A percentile compares a stretch with the other conserved stretches of the same genome.
phyloP scores from a whole-genome alignment of 2,888 invertebrate genomes.

The Cantharis rufa region DNA sequence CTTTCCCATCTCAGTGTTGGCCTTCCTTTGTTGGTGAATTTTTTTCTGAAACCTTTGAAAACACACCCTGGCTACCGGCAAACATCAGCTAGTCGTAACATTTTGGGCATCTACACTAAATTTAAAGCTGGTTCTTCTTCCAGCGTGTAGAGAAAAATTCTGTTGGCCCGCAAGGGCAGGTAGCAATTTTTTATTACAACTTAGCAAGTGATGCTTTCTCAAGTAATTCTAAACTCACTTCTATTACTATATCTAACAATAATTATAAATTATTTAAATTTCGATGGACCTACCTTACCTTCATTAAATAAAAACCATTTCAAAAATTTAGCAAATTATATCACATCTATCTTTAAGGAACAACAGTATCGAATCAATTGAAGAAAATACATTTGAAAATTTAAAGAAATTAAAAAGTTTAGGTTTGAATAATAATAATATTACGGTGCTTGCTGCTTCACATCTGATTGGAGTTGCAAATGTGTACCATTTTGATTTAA shows the following conservation, averaged over 20 bases:
- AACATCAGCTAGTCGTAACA: too few relatives aligned
- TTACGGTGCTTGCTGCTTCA: background rate
- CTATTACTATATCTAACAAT: background rate
- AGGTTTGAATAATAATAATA: background rate
- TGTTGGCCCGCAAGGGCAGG: too few relatives aligned
- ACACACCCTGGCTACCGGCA: too few relatives aligned
- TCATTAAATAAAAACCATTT: background rate
- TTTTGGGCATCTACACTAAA: too few relatives aligned
- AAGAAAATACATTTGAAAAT: background rate
- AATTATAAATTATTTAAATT: background rate
- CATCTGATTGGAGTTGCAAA: background rate
- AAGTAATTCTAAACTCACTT: background rate
- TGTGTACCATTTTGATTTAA: background rate
- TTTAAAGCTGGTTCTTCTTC: too few relatives aligned
- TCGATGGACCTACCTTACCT: background rate
- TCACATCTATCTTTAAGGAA: background rate
- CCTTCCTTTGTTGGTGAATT: too few relatives aligned
- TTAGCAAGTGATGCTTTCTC: background rate
- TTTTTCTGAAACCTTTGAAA: too few relatives aligned
- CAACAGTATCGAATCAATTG: background rate
- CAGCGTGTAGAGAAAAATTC: too few relatives aligned
- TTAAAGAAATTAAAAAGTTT: background rate
- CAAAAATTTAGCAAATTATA: background rate
- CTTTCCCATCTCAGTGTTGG: too few relatives aligned
- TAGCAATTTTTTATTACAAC: too few relatives aligned